phyloP scores from a whole-genome alignment of 2,888 invertebrate genomes.

The Kuschelorhynchus macadamiae region DNA sequence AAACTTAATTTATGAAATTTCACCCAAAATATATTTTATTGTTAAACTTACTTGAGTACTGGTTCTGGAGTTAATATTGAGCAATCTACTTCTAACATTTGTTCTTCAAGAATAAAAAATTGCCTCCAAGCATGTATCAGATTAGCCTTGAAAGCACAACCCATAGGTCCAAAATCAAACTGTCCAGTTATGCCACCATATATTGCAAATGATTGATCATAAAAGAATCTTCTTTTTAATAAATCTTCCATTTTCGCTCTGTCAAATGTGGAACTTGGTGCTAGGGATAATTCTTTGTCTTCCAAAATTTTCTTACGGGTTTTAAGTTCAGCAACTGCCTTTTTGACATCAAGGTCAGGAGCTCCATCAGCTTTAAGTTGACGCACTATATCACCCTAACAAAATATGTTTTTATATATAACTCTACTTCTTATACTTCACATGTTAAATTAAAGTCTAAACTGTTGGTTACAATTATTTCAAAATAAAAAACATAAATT shows the following conservation, averaged over 20 bases:
- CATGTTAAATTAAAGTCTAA: too few relatives aligned
- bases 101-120: constrained; percentile 96
- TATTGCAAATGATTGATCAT: constrained; percentile 98
- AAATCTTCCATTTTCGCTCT: constrained; percentile 96
- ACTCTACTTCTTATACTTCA: too few relatives aligned
- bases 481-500: too few relatives aligned
- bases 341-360: constrained; percentile 92
- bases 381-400: constrained; percentile 92
- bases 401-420: too few relatives aligned
- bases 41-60: constrained; percentile 83
- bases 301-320: constrained; percentile 90
- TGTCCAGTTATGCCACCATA: constrained; percentile 98
- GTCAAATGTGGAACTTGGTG: constrained; percentile 85
- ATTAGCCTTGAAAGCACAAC: constrained; percentile 97
- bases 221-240: constrained; percentile 96
- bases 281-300: constrained; percentile 90
- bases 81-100: constrained; percentile 99
- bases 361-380: constrained; percentile 90
- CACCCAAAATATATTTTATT: not conserved
- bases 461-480: too few relatives aligned
- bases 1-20: not conserved
- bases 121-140: constrained; percentile 94
- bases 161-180: constrained; percentile 99
- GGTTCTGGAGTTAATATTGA: constrained; percentile 97
- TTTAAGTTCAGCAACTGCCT: constrained; percentile 95